A percentile compares a stretch with the other conserved stretches of the same genome.
These are phyloP conservation scores for Zeugodacus cucurbitae DNA, from an alignment of 1,140 invertebrate genomes.

Conservation along the genomic window DNA sequence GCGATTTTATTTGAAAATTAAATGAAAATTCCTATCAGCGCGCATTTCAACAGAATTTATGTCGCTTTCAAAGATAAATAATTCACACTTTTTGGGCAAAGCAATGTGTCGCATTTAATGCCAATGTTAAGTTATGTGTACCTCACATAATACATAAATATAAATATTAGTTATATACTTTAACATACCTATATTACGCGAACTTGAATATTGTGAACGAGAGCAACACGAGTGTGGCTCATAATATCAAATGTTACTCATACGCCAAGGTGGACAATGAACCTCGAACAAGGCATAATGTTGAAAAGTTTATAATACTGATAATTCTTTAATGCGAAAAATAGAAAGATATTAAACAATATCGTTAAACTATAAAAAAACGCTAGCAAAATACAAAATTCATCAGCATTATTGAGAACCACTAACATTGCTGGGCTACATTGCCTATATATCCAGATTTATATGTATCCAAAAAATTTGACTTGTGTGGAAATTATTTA, in stretches of 20 bases:
- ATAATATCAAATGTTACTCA: background rate
- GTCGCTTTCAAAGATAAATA: conserved; percentile 13
- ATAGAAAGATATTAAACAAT: no score
- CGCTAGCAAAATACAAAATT: no score
- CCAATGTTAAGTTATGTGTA: background rate
- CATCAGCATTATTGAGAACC: no score
- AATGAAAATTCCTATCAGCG: conserved; percentile 27
- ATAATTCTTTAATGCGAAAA: no score
- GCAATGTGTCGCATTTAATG: background rate
- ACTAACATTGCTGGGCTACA: no score
- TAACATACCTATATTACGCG: background rate
- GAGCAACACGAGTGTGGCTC: background rate
- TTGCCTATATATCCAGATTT: no score
- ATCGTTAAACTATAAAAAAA: no score
- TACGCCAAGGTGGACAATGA: background rate
- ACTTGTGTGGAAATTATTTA: no score
- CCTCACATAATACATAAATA: background rate
- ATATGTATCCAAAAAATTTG: no score
- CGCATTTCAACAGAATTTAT: background rate
- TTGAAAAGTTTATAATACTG: no score
- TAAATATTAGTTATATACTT: background rate
- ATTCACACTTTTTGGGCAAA: conserved; percentile 27
- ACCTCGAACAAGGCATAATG: background rate
- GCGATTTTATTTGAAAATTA: conserved; percentile 21
- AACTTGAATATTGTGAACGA: background rate